A percentile compares a stretch with the other conserved stretches of the same genome.
phyloP scores from a whole-genome alignment of 92 coral and sea anemone genomes.

The Scolanthus callimorphus region DNA sequence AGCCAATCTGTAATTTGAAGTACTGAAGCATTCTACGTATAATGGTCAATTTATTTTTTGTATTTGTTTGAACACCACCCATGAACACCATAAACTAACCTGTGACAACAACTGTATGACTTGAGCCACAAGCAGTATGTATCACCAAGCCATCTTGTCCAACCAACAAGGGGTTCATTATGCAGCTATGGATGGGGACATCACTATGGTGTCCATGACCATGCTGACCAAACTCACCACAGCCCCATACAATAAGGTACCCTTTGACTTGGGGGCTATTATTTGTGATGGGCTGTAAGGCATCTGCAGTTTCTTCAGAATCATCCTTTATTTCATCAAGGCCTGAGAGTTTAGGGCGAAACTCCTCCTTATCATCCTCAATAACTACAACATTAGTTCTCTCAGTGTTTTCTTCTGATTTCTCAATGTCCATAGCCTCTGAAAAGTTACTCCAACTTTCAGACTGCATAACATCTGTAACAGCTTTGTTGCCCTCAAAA shows the following conservation, averaged over 20 bases:
- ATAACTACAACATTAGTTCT: too few species aligned
- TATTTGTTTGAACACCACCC: too few species aligned
- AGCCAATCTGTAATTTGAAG: too few species aligned
- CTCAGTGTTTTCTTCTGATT: too few species aligned
- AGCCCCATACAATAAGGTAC: constrained; percentile 91
- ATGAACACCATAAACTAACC: too few species aligned
- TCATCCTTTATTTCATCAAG: not conserved
- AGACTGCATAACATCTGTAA: too few species aligned
- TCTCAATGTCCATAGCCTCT: too few species aligned
- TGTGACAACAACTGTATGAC: constrained; percentile 86
- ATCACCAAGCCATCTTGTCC: constrained; percentile 67
- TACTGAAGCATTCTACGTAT: too few species aligned
- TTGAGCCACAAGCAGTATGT: constrained; percentile 82
- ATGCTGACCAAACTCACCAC: constrained; percentile 99
- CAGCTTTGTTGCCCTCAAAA: too few species aligned
- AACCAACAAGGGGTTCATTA: constrained; percentile 51
- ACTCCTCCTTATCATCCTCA: not conserved
- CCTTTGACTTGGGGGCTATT: constrained; percentile 23
- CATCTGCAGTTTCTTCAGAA: not conserved
- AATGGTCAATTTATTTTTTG: too few species aligned
- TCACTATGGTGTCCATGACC: constrained; percentile 80
- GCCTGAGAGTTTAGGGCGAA: not conserved
- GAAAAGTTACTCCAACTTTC: too few species aligned
- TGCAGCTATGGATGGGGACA: constrained; percentile 37
- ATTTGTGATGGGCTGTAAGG: not conserved